A percentile compares a stretch with the other conserved stretches of the same genome.
These are phyloP conservation scores for Epizoanthus ramosus DNA, from an alignment of 92 coral and sea anemone species.

Conservation along the genomic window DNA sequence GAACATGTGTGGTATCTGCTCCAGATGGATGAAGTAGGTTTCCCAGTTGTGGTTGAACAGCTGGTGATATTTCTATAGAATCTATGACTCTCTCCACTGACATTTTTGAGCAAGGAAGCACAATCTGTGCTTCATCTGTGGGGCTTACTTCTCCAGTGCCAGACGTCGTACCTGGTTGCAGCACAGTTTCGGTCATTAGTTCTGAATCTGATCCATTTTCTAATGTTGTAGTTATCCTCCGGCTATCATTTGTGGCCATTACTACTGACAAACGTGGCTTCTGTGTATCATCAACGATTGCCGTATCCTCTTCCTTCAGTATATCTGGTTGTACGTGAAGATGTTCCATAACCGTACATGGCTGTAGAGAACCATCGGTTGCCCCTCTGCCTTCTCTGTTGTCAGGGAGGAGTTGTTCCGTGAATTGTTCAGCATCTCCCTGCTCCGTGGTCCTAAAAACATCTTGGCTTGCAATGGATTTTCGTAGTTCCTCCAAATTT, in stretches of 20 bases:
- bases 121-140: neutral
- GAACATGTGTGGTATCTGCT: neutral
- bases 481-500: neutral
- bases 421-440: neutral
- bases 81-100: neutral
- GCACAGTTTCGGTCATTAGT: neutral
- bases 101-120: neutral
- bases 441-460: neutral
- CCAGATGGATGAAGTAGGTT: neutral
- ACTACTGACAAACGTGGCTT: neutral
- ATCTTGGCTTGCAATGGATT: neutral
- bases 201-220: neutral
- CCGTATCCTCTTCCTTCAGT: neutral
- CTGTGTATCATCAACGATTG: neutral
- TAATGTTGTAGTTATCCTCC: neutral
- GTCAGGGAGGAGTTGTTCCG: neutral
- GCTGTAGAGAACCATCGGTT: neutral
- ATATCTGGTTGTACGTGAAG: neutral
- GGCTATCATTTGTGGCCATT: neutral
- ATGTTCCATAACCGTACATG: neutral
- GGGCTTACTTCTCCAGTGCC: neutral
- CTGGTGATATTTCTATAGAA: neutral
- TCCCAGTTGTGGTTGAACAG: neutral
- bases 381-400: neutral
- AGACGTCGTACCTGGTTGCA: constrained; percentile 6